Conservation (phyloP, 2,888 invertebrate species). For the Scaptomyza caliginosa region DNA sequence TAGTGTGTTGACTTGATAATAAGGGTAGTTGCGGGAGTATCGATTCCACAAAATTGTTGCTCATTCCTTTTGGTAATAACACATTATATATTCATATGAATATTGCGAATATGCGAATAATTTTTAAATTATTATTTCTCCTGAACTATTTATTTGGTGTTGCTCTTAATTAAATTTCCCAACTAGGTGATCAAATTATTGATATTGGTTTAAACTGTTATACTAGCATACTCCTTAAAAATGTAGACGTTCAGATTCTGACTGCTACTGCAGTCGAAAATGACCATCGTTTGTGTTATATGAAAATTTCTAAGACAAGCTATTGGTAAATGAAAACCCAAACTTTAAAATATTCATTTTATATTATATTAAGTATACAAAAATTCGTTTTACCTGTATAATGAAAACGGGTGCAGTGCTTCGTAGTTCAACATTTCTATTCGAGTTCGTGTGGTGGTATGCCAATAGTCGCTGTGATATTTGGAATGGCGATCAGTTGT, state of each 20-base stretch:
- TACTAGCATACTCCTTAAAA: no score
- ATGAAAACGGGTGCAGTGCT: no score
- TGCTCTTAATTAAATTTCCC: no score
- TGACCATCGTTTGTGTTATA: not conserved
- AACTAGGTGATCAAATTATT: no score
- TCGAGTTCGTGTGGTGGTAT: not conserved
- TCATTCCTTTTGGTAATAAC: not conserved
- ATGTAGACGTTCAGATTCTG: not conserved
- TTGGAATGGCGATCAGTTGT: not conserved
- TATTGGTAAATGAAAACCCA: not conserved
- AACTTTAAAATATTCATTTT: not conserved
- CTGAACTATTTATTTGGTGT: no score
- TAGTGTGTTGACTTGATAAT: not conserved
- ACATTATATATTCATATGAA: no score
- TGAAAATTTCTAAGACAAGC: no score
- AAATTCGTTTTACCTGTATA: not conserved
- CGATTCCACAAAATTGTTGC: not conserved
- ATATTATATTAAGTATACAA: not conserved
- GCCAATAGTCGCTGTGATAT: not conserved
- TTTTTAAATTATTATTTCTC: no score
- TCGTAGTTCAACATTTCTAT: not conserved
- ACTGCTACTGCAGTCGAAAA: not conserved
- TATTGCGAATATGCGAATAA: no score
- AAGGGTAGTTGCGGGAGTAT: not conserved
- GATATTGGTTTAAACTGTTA: not conserved